Evolutionary conservation across 1,140 invertebrate species (phyloP), one percentile per base, ranked within the genome.

Genomic region (Bombus pyrosoma): DNA sequence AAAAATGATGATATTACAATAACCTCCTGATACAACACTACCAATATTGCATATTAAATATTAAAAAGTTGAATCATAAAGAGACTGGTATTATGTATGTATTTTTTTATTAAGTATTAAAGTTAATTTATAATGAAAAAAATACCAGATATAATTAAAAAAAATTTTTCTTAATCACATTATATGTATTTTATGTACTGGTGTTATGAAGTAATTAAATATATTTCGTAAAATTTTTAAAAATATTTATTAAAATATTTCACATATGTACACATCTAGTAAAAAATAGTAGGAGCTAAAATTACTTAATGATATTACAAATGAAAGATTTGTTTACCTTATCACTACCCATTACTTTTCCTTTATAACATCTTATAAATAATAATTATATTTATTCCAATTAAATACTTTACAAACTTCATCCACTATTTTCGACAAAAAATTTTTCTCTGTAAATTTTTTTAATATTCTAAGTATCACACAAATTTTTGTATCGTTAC

Each of bases 401-500:
- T 92, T 92, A 91, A 93, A 92, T 92, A 92, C 69, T 92, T 91
- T 86, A 91, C 64, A 80, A 62, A 62, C 59, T n/a, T 62, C 28
- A n/a, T 62, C 12, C 59, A 62, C 83, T 79, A 79, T 86, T 86
- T 81, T 89, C 53, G 39, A 85, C 77, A 75, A 53, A 91, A 69
- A 87, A 82, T 59, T 87, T 73, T 62, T 66, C 15, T 53, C 86
- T 57, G 22, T 72, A 71, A 69, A 81, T 66, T 73, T 86, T 83
- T 84, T 69, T 86, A 77, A 81, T 77, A 83, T 83, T 83, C 90
- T 90, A 91, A 88, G 75, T 91, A 91, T 91, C 91, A 91, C 90
- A 92, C 86, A 90, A 87, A 87, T 82, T 37, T 89, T 68, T 68
- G 74, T 83, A 86, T 69, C 68, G 57, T 85, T 77, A 81, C 72